phyloP scores from a whole-genome alignment of 2,113 vertebrate species.

The Cettia cetti region DNA sequence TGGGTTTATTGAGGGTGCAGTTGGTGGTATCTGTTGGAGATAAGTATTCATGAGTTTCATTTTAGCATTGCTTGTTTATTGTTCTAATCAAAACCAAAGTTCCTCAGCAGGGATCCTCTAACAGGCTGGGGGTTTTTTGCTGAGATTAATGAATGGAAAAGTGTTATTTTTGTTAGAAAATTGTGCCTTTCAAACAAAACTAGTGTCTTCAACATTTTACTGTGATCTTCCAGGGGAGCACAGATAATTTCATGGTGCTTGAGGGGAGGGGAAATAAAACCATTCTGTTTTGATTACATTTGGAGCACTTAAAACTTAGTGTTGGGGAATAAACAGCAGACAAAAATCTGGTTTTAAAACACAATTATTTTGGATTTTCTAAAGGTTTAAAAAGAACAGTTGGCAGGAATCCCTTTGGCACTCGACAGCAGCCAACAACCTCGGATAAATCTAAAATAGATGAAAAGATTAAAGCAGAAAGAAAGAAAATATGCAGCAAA shows the following conservation, averaged over 20 bases:
- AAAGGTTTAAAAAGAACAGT: not conserved
- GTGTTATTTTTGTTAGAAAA: not conserved
- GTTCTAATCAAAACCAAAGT: not conserved
- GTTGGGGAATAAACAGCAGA: not conserved
- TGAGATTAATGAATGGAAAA: not conserved
- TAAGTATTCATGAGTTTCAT: not conserved
- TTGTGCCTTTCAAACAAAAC: not conserved
- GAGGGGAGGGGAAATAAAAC: not conserved
- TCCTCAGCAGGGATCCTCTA: not conserved
- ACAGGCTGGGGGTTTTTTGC: not conserved
- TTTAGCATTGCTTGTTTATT: not conserved
- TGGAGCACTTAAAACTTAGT: not conserved
- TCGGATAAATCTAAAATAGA: not conserved
- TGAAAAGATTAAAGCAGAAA: conserved; percentile 13
- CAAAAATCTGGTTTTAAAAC: not conserved
- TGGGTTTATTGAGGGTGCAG: not conserved
- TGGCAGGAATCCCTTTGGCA: not conserved
- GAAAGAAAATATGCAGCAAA: not conserved
- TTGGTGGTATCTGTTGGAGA: not conserved
- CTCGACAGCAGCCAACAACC: not conserved
- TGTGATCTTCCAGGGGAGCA: not conserved
- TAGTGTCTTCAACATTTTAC: not conserved
- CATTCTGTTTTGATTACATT: not conserved
- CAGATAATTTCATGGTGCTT: not conserved
- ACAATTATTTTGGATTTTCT: not conserved